Percentiles rank a stretch among this genome's conserved stretches.
Evolutionary conservation across 2,113 vertebrate genomes (phyloP).

Genomic region (Rhadina sibilatrix): DNA sequence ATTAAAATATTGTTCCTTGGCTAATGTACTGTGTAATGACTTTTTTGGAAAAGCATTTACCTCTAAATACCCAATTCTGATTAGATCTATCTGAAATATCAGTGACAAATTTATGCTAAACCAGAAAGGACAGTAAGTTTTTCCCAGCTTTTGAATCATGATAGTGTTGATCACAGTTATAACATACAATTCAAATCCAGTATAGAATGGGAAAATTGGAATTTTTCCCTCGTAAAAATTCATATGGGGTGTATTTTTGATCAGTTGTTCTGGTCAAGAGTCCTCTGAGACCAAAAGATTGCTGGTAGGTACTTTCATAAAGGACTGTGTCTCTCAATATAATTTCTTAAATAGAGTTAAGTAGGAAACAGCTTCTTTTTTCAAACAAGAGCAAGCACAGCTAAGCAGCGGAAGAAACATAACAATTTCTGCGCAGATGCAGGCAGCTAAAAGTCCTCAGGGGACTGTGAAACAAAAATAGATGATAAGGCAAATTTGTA

Average conservation of each 20-base stretch:
- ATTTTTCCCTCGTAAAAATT: background rate
- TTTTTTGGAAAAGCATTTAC: background rate
- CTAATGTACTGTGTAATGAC: background rate
- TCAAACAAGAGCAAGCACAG: background rate
- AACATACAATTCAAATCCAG: background rate
- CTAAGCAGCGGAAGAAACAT: background rate
- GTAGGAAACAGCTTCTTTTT: background rate
- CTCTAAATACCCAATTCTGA: background rate
- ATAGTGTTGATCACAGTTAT: background rate
- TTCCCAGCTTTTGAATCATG: background rate
- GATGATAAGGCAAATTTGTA: background rate
- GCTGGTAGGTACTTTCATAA: background rate
- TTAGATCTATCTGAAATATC: background rate
- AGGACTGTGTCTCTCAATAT: background rate
- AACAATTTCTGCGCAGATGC: background rate
- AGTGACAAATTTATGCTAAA: background rate
- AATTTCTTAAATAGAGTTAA: background rate
- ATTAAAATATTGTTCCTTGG: background rate
- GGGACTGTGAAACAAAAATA: background rate
- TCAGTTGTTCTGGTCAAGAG: background rate
- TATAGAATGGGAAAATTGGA: background rate
- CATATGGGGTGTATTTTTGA: background rate
- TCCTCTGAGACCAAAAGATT: background rate
- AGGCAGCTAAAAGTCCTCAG: background rate
- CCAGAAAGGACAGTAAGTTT: background rate